Evolutionary conservation across 92 coral and sea anemone species (phyloP), one percentile per base, ranked within the genome.

Genomic region (Epizoanthus rinbou): DNA sequence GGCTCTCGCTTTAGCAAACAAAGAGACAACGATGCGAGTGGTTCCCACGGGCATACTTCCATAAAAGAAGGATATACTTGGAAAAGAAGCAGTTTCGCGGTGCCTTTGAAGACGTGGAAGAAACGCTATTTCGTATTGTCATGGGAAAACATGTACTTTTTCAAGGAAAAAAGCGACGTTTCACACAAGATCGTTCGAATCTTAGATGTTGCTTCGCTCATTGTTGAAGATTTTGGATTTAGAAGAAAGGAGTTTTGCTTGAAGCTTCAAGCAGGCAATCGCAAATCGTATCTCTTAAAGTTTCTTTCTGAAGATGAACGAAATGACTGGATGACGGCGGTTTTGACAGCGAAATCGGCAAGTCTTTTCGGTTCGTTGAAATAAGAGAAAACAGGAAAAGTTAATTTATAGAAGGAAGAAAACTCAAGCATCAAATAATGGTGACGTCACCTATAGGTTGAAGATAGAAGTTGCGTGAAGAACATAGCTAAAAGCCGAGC

Each of bases 311-410:
- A 92, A 80, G 91, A 88, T 13, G 96, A 92, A 53, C 65, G 96
- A 57, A 92, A 92, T 73, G 96, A 89, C 68, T 92, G 96, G 96
- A 82, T 92, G 16, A 92, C 96, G 10, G 96, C 96, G 4, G 96
- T 92, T n/a, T 71, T 92, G 28, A 92, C 96, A 21, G 96, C 96
- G 16, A 92, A 92, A 75, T 92, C 96, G 35, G 90, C 86, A 69
- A 89, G 93, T 57, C 74, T 92, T 16, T 82, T 92, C 59, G 35
- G 68, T 50, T 22, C 41, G 72, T 71, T 83, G 21, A 72, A 57
- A 59, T 56, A 71, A 54, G 23, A 11, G 15, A 13, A 50, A 13
- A 50, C 54, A 50, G 54, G 54, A 50, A 50, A 50, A 50, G 54
- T 50, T 50, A 50, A 50, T 50, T n/a, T n/a, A n/a, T 50, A 13